Conservation (phyloP, 2,888 invertebrate genomes). For the Sturmia bella region DNA sequence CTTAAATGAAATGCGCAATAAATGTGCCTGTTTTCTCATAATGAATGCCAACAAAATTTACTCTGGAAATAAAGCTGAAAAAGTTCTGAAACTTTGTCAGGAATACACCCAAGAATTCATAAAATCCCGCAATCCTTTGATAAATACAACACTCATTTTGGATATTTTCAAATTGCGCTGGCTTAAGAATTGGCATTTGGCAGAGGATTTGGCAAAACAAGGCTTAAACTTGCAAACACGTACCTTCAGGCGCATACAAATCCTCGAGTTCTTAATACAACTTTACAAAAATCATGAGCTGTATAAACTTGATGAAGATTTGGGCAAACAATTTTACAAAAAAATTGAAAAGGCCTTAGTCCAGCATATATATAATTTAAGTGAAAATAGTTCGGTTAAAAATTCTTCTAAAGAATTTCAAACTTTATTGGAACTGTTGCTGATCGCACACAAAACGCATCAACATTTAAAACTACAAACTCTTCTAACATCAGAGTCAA, state of each 20-base stretch:
- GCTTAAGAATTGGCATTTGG: slow-evolving; percentile 85
- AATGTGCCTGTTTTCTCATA: slow-evolving; percentile 76
- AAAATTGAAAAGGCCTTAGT: slow-evolving; percentile 73
- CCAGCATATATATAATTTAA: slow-evolving; percentile 68
- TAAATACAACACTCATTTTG: slow-evolving; percentile 86
- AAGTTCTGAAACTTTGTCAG: slow-evolving; percentile 71
- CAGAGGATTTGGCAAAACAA: slow-evolving; percentile 84
- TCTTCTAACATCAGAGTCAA: slow-evolving; percentile 51
- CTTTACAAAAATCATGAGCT: slow-evolving; percentile 84
- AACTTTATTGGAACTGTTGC: slow-evolving; percentile 73
- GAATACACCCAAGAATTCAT: slow-evolving; percentile 76
- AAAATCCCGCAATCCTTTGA: slow-evolving; percentile 76
- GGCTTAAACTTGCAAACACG: slow-evolving; percentile 85
- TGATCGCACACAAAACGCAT: slow-evolving; percentile 71
- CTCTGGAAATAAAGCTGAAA: slow-evolving; percentile 34
- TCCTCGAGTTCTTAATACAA: slow-evolving; percentile 85
- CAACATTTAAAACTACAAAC: slow-evolving; percentile 68
- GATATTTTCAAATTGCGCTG: slow-evolving; percentile 86
- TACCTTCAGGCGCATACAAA: slow-evolving; percentile 86
- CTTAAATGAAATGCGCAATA: slow-evolving; percentile 74
- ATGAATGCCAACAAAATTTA: slow-evolving; percentile 70
- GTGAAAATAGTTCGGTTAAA: slow-evolving; percentile 47
- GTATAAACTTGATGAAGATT: slow-evolving; percentile 71
- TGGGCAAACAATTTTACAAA: slow-evolving; percentile 71
- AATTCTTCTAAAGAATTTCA: slow-evolving; percentile 75